These are phyloP conservation scores for Phragmatobia fuliginosa DNA, from an alignment of 2,888 invertebrate species.

Conservation along the genomic window DNA sequence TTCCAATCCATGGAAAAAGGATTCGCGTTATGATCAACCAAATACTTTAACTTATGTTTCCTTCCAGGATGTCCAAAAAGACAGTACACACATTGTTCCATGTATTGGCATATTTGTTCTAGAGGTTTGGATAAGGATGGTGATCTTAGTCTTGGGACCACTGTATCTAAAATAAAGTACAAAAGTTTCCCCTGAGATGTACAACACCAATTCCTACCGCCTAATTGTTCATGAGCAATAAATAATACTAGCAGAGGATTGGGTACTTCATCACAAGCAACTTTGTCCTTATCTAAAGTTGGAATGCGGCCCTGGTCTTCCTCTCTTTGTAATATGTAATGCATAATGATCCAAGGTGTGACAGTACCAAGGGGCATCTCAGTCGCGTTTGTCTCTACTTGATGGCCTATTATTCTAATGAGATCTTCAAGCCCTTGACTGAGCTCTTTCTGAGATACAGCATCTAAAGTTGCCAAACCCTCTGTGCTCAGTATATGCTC, in stretches of 20 bases:
- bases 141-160: conserved; percentile 90
- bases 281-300: conserved; percentile 73
- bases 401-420: conserved; percentile 91
- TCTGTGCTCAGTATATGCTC: conserved; percentile 79
- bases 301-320: conserved; percentile 89
- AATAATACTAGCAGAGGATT: conserved; percentile 92
- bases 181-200: conserved; percentile 92
- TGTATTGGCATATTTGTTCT: conserved; percentile 90
- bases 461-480: conserved; percentile 81
- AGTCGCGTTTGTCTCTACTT: conserved; percentile 90
- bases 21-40: conserved; percentile 92
- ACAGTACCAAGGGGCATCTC: conserved; percentile 90
- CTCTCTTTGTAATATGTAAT: conserved; percentile 91
- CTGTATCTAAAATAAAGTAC: conserved; percentile 91
- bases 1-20: conserved; percentile 91
- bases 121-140: conserved; percentile 88
- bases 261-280: conserved; percentile 88
- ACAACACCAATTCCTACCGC: conserved; percentile 92
- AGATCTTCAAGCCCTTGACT: conserved; percentile 91
- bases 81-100: conserved; percentile 95
- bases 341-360: conserved; percentile 94
- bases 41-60: conserved; percentile 86
- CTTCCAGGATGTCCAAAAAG: conserved; percentile 93
- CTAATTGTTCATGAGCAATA: conserved; percentile 94
- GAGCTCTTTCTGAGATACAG: conserved; percentile 86